Evolutionary conservation across 2,888 invertebrate species (phyloP).

Genomic region (Dryobotodes eremita): DNA sequence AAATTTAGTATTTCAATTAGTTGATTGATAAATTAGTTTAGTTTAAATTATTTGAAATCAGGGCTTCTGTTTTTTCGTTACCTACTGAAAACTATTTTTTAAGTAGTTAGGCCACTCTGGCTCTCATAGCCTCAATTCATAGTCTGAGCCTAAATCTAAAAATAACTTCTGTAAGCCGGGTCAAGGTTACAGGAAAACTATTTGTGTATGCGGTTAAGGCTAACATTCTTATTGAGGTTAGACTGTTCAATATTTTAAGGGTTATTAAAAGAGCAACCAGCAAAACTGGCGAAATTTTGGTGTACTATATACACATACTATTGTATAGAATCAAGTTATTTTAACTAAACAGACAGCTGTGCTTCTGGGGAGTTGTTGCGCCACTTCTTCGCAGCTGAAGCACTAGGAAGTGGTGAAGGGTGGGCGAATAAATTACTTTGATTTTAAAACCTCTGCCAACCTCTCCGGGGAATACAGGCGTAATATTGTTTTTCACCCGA

Average conservation of each 20-base stretch:
- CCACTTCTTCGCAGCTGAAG: not conserved
- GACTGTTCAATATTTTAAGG: constrained; percentile 9
- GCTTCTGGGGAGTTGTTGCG: not conserved
- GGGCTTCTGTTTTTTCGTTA: too few relatives aligned
- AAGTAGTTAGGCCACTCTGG: too few relatives aligned
- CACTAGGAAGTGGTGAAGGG: too few relatives aligned
- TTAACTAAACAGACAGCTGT: not conserved
- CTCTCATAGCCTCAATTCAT: too few relatives aligned
- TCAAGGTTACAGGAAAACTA: constrained; percentile 71
- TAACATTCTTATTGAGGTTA: constrained; percentile 32
- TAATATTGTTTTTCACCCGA: not conserved
- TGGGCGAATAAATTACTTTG: not conserved
- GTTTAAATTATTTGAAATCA: too few relatives aligned
- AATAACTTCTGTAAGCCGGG: constrained; percentile 56
- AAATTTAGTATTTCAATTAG: too few relatives aligned
- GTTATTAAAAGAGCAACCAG: constrained; percentile 3
- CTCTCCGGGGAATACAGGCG: too few relatives aligned
- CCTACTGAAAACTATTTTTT: too few relatives aligned
- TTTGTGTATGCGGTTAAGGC: constrained; percentile 51
- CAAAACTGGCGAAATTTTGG: not conserved
- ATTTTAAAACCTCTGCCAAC: not conserved
- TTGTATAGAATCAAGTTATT: too few relatives aligned
- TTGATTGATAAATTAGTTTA: too few relatives aligned
- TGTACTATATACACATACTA: too few relatives aligned
- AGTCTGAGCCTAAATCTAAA: constrained; percentile 57